Conservation (phyloP, 2,113 vertebrate species). For the Charadrius vociferus region DNA sequence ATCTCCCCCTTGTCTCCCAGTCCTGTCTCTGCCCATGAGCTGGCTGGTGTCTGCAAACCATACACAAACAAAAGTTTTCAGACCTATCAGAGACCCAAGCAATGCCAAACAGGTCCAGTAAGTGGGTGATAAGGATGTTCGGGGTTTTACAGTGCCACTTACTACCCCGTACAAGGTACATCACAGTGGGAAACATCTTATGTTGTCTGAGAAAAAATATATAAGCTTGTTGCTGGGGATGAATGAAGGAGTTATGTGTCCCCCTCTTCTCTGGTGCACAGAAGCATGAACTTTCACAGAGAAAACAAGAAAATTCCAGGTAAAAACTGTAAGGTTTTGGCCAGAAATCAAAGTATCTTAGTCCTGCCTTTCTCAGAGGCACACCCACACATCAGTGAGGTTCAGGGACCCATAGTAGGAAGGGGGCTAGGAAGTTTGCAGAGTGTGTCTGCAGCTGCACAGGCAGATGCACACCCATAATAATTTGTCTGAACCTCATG, state of each 20-base stretch:
- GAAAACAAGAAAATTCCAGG: background rate
- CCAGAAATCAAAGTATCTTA: background rate
- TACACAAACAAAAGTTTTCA: background rate
- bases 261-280: background rate
- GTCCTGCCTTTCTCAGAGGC: background rate
- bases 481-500: background rate
- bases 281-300: background rate
- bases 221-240: rapidly evolving
- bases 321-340: background rate
- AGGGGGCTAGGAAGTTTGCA: background rate
- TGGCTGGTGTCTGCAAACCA: background rate
- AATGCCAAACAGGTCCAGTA: background rate
- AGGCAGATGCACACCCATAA: background rate
- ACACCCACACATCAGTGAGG: rapidly evolving
- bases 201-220: background rate
- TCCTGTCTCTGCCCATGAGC: background rate
- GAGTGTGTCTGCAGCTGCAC: background rate
- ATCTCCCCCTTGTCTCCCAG: background rate
- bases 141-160: background rate
- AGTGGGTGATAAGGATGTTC: background rate
- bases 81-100: background rate
- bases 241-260: background rate
- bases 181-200: background rate
- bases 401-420: background rate
- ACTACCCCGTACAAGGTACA: rapidly evolving